Evolutionary conservation across 2,113 vertebrate genomes (phyloP).

Genomic region (Lepus europaeus): DNA sequence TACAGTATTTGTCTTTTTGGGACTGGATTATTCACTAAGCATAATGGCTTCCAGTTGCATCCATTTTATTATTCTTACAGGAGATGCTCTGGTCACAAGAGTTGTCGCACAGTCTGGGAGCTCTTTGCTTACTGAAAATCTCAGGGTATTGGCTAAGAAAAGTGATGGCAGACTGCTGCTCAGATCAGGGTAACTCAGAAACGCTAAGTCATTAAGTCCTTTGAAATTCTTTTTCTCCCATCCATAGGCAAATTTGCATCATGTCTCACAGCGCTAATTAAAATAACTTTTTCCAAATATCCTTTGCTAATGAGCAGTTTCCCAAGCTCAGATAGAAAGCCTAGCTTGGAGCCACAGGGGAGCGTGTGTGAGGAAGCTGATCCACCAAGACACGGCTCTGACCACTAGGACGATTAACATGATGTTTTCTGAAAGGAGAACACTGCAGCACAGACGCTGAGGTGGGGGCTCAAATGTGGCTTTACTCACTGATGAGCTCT

Average conservation of each 20-base stretch:
- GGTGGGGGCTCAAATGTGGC: conserved; percentile 34
- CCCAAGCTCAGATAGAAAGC: conserved; percentile 16
- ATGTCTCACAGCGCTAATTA: conserved; percentile 16
- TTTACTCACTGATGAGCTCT: background rate
- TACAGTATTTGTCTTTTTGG: no score
- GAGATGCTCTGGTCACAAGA: background rate
- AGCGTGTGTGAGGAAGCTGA: background rate
- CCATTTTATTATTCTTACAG: background rate
- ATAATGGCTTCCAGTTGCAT: no score
- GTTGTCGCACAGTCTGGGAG: background rate
- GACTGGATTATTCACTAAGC: no score
- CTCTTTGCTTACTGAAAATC: conserved; percentile 33
- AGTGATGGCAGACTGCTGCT: background rate
- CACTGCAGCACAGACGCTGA: background rate
- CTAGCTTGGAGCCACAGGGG: background rate
- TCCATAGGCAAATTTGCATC: background rate
- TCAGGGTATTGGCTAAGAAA: background rate
- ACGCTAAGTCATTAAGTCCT: background rate
- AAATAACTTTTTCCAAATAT: conserved; percentile 9
- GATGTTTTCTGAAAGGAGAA: background rate
- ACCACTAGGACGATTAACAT: background rate
- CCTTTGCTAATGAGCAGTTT: conserved; percentile 15
- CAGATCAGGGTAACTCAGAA: background rate
- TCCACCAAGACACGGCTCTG: background rate
- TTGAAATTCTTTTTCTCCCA: background rate